Evolutionary conservation across 2,888 invertebrate species (phyloP).

Genomic region (Patella depressa): DNA sequence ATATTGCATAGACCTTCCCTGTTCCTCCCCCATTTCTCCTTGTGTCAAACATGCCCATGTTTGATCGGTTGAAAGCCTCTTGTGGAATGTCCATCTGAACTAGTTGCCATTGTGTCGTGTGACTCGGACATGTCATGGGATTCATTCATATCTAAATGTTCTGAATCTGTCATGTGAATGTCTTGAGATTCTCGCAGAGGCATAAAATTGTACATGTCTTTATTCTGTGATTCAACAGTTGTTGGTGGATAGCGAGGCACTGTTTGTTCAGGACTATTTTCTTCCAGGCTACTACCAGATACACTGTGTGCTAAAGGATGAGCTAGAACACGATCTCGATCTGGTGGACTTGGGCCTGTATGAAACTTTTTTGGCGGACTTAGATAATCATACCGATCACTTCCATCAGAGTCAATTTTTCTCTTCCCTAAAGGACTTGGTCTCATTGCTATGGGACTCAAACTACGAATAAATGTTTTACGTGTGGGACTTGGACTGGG

Average conservation of each 20-base stretch:
- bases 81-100: constrained; percentile 26
- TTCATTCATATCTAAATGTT: constrained; percentile 58
- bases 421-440: constrained; percentile 73
- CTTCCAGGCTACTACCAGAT: constrained; percentile 39
- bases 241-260: constrained; percentile 22
- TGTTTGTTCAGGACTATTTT: constrained; percentile 36
- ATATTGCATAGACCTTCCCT: background rate
- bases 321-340: constrained; percentile 51
- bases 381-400: constrained; percentile 57
- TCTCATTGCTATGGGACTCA: constrained; percentile 89
- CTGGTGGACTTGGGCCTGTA: constrained; percentile 56
- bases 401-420: constrained; percentile 64
- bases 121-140: constrained; percentile 55
- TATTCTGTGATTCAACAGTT: background rate
- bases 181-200: constrained; percentile 54
- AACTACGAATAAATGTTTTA: constrained; percentile 83
- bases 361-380: constrained; percentile 64
- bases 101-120: constrained; percentile 27
- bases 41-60: constrained; percentile 36
- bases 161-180: constrained; percentile 63
- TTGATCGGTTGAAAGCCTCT: constrained; percentile 40
- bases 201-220: constrained; percentile 52
- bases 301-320: constrained; percentile 61
- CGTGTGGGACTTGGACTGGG: constrained; percentile 89
- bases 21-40: background rate